phyloP scores from a whole-genome alignment of 2,113 vertebrate genomes.

The Shinisaurus crocodilurus region DNA sequence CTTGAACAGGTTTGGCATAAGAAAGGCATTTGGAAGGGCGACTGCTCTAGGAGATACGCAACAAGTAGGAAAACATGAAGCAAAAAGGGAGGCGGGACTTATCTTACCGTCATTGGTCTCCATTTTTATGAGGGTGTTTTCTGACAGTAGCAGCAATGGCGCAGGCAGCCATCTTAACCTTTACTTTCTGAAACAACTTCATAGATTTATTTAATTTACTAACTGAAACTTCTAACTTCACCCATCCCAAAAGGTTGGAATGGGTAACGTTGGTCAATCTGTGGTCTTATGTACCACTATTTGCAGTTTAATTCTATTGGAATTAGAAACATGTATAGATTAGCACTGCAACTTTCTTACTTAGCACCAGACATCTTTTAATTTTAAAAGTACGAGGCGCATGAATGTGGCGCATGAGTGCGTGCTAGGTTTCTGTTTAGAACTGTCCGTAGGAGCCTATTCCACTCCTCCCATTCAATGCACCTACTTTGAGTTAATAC shows the following conservation, averaged over 20 bases:
- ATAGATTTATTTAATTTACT: neutral
- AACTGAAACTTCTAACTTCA: neutral
- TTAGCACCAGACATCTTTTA: accelerated
- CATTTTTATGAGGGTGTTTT: neutral
- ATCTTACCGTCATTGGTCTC: no score
- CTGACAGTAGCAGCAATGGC: neutral
- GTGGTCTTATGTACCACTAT: neutral
- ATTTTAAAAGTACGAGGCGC: neutral
- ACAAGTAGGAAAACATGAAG: neutral
- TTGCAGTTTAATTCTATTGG: neutral
- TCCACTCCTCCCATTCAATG: accelerated
- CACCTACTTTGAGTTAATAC: accelerated
- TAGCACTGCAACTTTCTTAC: neutral
- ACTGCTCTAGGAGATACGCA: neutral
- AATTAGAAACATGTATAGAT: neutral
- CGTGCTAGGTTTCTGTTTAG: neutral
- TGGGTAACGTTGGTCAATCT: neutral
- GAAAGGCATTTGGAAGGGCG: neutral
- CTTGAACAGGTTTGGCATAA: accelerated
- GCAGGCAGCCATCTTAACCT: neutral
- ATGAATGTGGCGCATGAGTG: neutral
- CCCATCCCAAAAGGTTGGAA: neutral
- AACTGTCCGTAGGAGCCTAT: accelerated
- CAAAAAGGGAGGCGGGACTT: neutral
- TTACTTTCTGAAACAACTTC: neutral